Percentiles rank a stretch among this genome's conserved stretches.
These are phyloP conservation scores for Catharus bicknelli DNA, from an alignment of 2,113 vertebrate species.

Conservation along the genomic window DNA sequence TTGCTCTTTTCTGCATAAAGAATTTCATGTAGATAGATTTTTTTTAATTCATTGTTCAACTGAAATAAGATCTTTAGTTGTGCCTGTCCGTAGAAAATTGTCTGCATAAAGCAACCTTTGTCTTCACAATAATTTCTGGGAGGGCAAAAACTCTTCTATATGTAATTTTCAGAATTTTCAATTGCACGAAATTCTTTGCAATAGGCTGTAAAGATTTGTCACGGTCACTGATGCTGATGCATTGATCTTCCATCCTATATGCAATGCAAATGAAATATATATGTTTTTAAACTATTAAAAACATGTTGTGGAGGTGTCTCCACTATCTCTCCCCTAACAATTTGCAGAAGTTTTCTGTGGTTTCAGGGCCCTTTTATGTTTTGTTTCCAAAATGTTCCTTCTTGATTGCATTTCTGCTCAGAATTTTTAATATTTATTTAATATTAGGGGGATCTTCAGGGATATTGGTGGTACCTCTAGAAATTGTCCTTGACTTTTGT, in stretches of 20 bases:
- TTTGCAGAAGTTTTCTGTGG: background rate
- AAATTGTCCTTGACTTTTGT: background rate
- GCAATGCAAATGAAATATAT: background rate
- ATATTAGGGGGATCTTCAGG: background rate
- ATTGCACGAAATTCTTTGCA: background rate
- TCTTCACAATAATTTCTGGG: background rate
- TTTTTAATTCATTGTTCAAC: background rate
- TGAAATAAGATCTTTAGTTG: background rate
- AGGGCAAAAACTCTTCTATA: background rate
- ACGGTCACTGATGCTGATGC: background rate
- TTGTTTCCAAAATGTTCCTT: background rate
- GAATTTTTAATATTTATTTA: background rate
- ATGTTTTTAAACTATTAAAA: background rate
- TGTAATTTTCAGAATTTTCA: background rate
- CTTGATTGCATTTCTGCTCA: background rate
- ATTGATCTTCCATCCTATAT: background rate
- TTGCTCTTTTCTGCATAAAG: background rate
- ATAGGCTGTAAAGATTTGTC: background rate
- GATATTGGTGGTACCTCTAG: background rate
- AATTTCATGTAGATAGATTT: background rate
- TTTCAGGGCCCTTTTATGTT: background rate
- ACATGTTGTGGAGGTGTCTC: fast-evolving
- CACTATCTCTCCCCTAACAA: background rate
- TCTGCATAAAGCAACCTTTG: background rate
- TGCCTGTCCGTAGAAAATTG: background rate